Evolutionary conservation across 2,888 invertebrate species (phyloP), one percentile per base, ranked within the genome.

Genomic region (Nezara viridula): DNA sequence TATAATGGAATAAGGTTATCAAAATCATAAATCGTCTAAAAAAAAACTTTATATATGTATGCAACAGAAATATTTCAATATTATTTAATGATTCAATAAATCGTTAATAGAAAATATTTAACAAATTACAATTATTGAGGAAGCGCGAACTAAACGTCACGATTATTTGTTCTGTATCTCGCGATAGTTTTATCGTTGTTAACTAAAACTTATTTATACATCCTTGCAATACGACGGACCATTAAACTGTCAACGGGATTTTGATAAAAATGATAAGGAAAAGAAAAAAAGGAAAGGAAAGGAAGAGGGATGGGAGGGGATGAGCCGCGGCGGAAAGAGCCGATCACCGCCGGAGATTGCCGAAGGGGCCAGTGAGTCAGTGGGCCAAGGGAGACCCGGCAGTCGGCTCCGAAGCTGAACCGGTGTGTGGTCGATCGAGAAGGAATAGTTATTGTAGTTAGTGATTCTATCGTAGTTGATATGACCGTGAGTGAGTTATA

Each of bases 281-380:
- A 73, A n/a, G n/a, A n/a, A n/a, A n/a, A n/a, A n/a, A n/a, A n/a
- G n/a, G n/a, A n/a, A 60, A 60, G 10, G 44, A 37, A 81, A n/a
- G 81, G 66, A 60, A 32, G 86, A 73, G 88, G 55, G 10, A 37
- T 12, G 37, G 50, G 89, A 50, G 52, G 44, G 86, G n/a, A 44
- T 52, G 85, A 24, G 40, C 14, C 14, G 16, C 9, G 55, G n/a
- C 85, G 86, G 27, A n/a, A 24, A 27, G 7, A 88, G 85, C 90
- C 91, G 91, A 91, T 85, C 86, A 55, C 60, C 49, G 89, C 90
- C 92, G 92, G 91, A 90, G 89, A 49, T 52, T 60, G 89, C 90
- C 92, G 92, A 92, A 81, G 89, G 77, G 88, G 89, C 90, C 90
- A 90, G 91, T 92, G 92, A 92, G 92, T 92, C 92, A 92, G 92